Conservation (phyloP, 1,140 invertebrate genomes). For the Drosophila bifasciata region DNA sequence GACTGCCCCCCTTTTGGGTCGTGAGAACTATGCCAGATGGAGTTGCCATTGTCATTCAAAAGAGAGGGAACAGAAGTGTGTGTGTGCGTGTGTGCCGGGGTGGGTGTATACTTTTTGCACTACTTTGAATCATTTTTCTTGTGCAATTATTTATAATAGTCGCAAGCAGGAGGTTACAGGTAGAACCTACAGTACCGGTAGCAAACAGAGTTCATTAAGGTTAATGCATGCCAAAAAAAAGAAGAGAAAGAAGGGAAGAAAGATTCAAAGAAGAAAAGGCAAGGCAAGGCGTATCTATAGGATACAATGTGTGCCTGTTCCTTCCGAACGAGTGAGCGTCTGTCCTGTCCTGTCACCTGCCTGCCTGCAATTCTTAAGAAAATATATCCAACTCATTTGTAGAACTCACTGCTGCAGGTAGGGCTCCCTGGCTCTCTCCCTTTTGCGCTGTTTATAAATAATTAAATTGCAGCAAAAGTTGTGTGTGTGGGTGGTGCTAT, state of each 20-base stretch:
- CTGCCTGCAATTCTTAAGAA: slow-evolving; percentile 67
- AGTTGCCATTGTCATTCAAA: slow-evolving; percentile 44
- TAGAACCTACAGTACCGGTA: slow-evolving; percentile 36
- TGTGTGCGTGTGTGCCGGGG: neutral
- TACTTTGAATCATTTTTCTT: slow-evolving; percentile 73
- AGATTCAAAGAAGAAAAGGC: slow-evolving; percentile 51
- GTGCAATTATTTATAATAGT: slow-evolving; percentile 82
- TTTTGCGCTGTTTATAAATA: slow-evolving; percentile 62
- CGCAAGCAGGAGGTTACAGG: slow-evolving; percentile 62
- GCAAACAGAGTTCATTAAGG: slow-evolving; percentile 74
- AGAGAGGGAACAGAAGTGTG: neutral
- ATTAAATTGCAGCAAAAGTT: slow-evolving; percentile 53
- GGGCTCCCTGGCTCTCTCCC: no score
- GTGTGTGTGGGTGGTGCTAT: slow-evolving; percentile 28
- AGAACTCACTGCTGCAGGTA: slow-evolving; percentile 47
- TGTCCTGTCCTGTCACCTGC: slow-evolving; percentile 58
- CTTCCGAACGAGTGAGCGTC: neutral
- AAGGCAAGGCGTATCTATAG: slow-evolving; percentile 55
- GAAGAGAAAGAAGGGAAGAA: slow-evolving; percentile 6
- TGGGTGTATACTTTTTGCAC: slow-evolving; percentile 58
- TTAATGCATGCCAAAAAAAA: slow-evolving; percentile 75
- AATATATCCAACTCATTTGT: slow-evolving; percentile 53
- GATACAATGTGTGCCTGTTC: slow-evolving; percentile 9
- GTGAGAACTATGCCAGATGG: slow-evolving; percentile 79
- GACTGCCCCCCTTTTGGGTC: slow-evolving; percentile 19